Evolutionary conservation across 37 sponge, comb jelly and placozoan species (phyloP), one percentile per base, ranked within the genome.

Genomic region (Spongilla lacustris): DNA sequence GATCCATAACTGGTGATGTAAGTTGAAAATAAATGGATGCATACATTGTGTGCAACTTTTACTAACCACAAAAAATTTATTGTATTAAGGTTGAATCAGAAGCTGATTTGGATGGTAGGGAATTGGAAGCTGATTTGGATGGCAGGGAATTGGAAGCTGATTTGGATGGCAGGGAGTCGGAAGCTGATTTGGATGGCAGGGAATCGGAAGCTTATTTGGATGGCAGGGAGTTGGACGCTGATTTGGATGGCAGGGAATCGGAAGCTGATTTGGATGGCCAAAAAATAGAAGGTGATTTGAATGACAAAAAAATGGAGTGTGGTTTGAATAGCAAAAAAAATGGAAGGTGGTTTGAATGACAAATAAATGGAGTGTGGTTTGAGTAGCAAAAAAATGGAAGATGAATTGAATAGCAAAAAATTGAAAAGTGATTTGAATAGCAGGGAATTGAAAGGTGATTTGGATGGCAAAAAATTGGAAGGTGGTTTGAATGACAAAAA

Each of bases 1-100:
- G 58, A 58, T 58, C 58, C 58, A 58, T 58, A 58, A 58, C 58
- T 58, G 58, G 58, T 58, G 58, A 58, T 58, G 58, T 58, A 58
- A 17, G 12, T 58, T 58, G 58, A 58, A 46, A 46, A 46, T 46
- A 46, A 46, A 46, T 46, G 46, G 46, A 58, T 58, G 58, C 58
- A 58, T 58, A 58, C 58, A 58, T 58, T 8, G 58, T 58, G 58
- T 46, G 58, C 58, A 17, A 58, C 58, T 58, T 58, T 58, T 58
- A 58, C 58, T 58, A 58, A 58, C 58, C 58, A 58, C 58, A 58
- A 58, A 58, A 58, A 58, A 58, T 58, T 41, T 58, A 58, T 58
- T 58, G 58, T 58, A 58, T 58, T 13, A 58, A 58, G 19, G 58
- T 58, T 58, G 58, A 58, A 58, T 58, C 58, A 17, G 58, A 58